These are phyloP conservation scores for Melipona bicolor DNA, from an alignment of 2,888 invertebrate species.

Conservation along the genomic window DNA sequence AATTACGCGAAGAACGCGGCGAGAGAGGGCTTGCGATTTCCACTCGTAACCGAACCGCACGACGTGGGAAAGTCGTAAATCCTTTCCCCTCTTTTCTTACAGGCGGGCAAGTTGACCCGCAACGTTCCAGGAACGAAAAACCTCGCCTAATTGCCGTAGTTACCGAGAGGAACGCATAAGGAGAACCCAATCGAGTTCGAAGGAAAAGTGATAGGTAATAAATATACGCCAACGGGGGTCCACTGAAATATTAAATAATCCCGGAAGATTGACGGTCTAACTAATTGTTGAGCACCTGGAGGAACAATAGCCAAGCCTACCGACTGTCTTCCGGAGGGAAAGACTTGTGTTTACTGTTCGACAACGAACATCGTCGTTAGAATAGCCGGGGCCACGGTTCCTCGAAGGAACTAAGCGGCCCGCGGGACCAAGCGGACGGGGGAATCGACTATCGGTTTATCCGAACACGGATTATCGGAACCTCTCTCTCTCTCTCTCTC, in stretches of 20 bases:
- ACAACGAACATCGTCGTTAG: not conserved
- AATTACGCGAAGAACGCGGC: too few species aligned
- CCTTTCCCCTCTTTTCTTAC: too few species aligned
- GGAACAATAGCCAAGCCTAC: slow-evolving; percentile 3
- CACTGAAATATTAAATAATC: not conserved
- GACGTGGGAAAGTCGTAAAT: too few species aligned
- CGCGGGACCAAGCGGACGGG: slow-evolving; percentile 21
- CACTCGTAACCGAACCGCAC: too few species aligned
- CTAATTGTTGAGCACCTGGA: slow-evolving; percentile 24
- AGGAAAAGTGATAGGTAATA: too few species aligned
- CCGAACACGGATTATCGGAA: slow-evolving; percentile 44
- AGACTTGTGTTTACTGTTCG: slow-evolving; percentile 36
- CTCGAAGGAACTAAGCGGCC: slow-evolving; percentile 19
- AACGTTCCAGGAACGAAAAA: too few species aligned
- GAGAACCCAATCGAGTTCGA: too few species aligned
- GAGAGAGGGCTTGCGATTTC: too few species aligned
- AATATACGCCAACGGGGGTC: not conserved
- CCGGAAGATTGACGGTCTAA: slow-evolving; percentile 5
- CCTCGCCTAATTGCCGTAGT: too few species aligned
- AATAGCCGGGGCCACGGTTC: too few species aligned
- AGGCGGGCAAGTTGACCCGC: too few species aligned
- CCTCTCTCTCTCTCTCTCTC: not conserved
- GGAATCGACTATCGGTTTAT: slow-evolving; percentile 50
- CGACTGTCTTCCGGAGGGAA: slow-evolving; percentile 4
- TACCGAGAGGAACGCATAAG: too few species aligned